Percentiles rank a stretch among this genome's conserved stretches.
Conservation (phyloP, 2,113 vertebrate genomes). For the Neolamprologus sp. region DNA sequence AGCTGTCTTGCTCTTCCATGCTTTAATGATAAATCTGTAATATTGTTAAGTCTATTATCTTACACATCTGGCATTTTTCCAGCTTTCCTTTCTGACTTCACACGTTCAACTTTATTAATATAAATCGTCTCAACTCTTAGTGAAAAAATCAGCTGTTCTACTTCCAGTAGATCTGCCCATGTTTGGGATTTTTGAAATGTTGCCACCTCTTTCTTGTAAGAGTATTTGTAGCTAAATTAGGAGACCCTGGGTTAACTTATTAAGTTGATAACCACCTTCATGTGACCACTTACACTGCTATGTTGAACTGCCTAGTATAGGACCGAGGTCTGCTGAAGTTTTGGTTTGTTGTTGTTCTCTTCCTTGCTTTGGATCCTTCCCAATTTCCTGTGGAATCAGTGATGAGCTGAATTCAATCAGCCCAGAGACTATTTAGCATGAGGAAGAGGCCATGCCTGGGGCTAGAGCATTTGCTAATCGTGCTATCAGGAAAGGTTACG, state of each 20-base stretch:
- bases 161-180: background rate
- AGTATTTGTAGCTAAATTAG: background rate
- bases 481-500: background rate
- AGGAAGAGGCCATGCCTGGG: background rate
- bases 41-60: background rate
- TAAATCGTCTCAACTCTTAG: accelerated
- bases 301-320: background rate
- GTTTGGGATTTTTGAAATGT: background rate
- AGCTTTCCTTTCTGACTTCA: background rate
- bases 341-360: background rate
- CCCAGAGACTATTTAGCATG: background rate
- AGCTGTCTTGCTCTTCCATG: background rate
- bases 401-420: background rate
- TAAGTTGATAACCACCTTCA: background rate
- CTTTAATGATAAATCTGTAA: background rate
- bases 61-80: background rate
- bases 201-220: background rate
- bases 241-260: accelerated
- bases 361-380: background rate
- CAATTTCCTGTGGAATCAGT: background rate
- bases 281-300: background rate
- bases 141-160: background rate
- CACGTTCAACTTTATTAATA: background rate
- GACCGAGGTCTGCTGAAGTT: background rate
- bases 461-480: background rate